Percentiles rank a stretch among this genome's conserved stretches.
Evolutionary conservation across 2,888 invertebrate species (phyloP).

Genomic region (Xylophagus ater): DNA sequence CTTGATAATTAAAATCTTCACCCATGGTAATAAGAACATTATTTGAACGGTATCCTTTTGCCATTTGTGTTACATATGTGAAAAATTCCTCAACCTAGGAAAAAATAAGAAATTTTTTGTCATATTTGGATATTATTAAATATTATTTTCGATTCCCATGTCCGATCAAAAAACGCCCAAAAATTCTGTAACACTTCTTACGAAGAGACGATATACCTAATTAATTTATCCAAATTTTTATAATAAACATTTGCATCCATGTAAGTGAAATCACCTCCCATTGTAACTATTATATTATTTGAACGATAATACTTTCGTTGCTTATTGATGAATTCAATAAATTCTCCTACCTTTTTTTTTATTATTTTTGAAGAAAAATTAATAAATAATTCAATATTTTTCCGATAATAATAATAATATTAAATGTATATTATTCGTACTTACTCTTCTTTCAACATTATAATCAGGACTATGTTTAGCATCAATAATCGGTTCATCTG

Average conservation of each 20-base stretch:
- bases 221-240: slow-evolving; percentile 74
- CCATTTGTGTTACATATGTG: slow-evolving; percentile 43
- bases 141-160: no score
- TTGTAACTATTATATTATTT: slow-evolving; percentile 69
- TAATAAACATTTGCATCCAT: slow-evolving; percentile 71
- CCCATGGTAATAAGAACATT: slow-evolving; percentile 88
- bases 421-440: slow-evolving; percentile 17
- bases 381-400: no score
- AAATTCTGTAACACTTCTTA: no score
- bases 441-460: slow-evolving; percentile 66
- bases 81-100: slow-evolving; percentile 49
- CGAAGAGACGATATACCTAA: no score
- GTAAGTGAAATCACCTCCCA: slow-evolving; percentile 88
- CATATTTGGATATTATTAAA: not conserved
- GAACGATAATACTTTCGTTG: slow-evolving; percentile 52
- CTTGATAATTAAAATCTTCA: slow-evolving; percentile 80
- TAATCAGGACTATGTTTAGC: slow-evolving; percentile 67
- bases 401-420: not conserved
- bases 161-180: not conserved
- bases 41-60: slow-evolving; percentile 48
- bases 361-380: no score
- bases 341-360: slow-evolving; percentile 41
- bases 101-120: not conserved
- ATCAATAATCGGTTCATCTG: slow-evolving; percentile 77
- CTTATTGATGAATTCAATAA: slow-evolving; percentile 44